A percentile compares a stretch with the other conserved stretches of the same genome.
Conservation (phyloP, 1,140 invertebrate species). For the Drosophila paulistorum region DNA sequence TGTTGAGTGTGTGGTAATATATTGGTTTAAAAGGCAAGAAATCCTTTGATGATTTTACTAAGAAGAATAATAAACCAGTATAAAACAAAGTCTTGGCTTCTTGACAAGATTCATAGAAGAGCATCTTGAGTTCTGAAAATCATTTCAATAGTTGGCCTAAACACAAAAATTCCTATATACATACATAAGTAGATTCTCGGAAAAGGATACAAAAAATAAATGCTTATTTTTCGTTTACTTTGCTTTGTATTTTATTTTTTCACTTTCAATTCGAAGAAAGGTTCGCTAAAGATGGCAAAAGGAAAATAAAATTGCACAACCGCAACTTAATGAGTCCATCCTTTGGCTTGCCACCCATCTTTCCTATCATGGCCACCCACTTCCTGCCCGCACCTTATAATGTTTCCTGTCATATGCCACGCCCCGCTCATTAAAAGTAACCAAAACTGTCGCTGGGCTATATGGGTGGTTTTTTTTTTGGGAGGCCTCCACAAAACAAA, state of each 20-base stretch:
- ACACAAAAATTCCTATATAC: not conserved
- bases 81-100: not conserved
- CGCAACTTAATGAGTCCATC: constrained; percentile 74
- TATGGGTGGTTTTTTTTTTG: not conserved
- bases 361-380: constrained; percentile 1
- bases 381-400: not conserved
- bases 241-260: constrained; percentile 19
- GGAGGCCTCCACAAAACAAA: constrained; percentile 59
- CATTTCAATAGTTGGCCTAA: constrained; percentile 1
- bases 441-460: constrained; percentile 54
- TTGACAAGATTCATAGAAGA: not conserved
- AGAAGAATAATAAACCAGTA: not conserved
- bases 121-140: not conserved
- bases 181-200: constrained; percentile 11
- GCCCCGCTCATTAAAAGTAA: constrained; percentile 78
- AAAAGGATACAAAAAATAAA: constrained; percentile 13
- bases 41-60: constrained; percentile 3
- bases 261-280: constrained; percentile 59
- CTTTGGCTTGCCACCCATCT: constrained; percentile 1
- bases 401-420: constrained; percentile 46
- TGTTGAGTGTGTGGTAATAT: constrained; percentile 8
- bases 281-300: constrained; percentile 30
- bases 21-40: constrained; percentile 3
- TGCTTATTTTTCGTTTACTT: constrained; percentile 7
- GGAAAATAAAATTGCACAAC: constrained; percentile 69